phyloP scores from a whole-genome alignment of 2,797 vertebrate species.

The Mustela erminea region DNA sequence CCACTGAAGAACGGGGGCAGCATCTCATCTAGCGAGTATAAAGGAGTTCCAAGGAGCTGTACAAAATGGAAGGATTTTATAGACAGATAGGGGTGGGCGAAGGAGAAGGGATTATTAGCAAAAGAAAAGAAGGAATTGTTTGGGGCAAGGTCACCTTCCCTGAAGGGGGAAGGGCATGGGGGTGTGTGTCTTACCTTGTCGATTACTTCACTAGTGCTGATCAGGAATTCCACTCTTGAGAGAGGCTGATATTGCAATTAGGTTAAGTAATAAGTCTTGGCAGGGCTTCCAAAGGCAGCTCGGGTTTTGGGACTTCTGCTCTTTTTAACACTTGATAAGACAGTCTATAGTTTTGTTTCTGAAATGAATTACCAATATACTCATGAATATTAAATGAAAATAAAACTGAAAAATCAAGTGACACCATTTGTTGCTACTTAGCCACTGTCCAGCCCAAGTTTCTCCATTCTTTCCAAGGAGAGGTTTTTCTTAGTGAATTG shows the following conservation, averaged over 20 bases:
- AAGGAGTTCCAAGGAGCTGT: not conserved
- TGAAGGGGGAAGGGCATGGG: not conserved
- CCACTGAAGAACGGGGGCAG: not conserved
- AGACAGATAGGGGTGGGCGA: not conserved
- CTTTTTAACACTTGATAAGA: not conserved
- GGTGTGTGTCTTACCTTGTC: not conserved
- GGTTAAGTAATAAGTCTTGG: not conserved
- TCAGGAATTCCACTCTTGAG: not conserved
- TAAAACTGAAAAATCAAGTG: constrained; percentile 47
- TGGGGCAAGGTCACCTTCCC: not conserved
- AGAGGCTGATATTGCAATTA: not conserved
- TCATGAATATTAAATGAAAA: constrained; percentile 52
- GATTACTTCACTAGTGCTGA: not conserved
- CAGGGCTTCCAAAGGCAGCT: not conserved
- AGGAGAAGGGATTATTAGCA: not conserved
- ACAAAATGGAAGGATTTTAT: not conserved
- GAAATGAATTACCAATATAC: constrained; percentile 56
- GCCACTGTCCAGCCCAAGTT: not conserved
- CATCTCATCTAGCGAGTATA: not conserved
- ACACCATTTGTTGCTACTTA: constrained; percentile 23
- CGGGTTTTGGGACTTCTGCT: not conserved
- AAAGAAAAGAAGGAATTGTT: not conserved
- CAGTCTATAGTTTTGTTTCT: not conserved
- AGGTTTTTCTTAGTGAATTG: constrained; percentile 18
- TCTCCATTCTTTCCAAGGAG: not conserved